Evolutionary conservation across 2,888 invertebrate genomes (phyloP), one percentile per base, ranked within the genome.

Genomic region (Tachina lurida): DNA sequence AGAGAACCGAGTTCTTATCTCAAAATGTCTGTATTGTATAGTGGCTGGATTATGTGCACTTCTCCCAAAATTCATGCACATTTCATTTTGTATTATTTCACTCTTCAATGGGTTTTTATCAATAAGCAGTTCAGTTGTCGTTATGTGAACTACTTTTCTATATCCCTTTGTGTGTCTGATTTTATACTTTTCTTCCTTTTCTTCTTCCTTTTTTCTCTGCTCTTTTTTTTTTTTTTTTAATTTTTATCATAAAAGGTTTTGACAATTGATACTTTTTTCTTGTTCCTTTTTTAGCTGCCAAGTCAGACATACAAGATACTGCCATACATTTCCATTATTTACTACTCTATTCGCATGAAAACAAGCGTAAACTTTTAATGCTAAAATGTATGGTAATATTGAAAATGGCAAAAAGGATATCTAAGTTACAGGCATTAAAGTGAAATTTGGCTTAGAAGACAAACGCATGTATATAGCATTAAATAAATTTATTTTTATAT

Each of bases 161-260:
- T 63, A 62, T 13, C 7, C 47, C 47, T 63, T 60, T 39, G 1
- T n/a, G 58, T 17, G 39, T 62, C 41, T 49, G 62, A 41, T 74
- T 19, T 45, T 10, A 15, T 31, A 31, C 31, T 31, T 31, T 31
- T 31, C 7, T 31, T 41, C 10, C 10, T 22, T n/a, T 58, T 31
- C 58, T 60, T 73, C 13, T 60, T 43, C 15, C 10, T 43, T 19
- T 49, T 58, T 76, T 71, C 39, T 5, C 2, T 1, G 56, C 2
- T 68, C 19, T 9, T 12, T 60, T 68, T 67, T 70, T 12, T 3
- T 39, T 12, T 60, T 68, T 67, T 70, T 12, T 3, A 19, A 54
- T 67, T 63, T 84, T 77, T 60, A 65, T 76, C 71, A 80, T 84
- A 78, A 74, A 85, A 85, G 77, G 39, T 77, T 78, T 81, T 78